Evolutionary conservation across 53 echinoderm and acorn worm genomes (phyloP), one percentile per base, ranked within the genome.

Genomic region (Hippasteria phrygiana): DNA sequence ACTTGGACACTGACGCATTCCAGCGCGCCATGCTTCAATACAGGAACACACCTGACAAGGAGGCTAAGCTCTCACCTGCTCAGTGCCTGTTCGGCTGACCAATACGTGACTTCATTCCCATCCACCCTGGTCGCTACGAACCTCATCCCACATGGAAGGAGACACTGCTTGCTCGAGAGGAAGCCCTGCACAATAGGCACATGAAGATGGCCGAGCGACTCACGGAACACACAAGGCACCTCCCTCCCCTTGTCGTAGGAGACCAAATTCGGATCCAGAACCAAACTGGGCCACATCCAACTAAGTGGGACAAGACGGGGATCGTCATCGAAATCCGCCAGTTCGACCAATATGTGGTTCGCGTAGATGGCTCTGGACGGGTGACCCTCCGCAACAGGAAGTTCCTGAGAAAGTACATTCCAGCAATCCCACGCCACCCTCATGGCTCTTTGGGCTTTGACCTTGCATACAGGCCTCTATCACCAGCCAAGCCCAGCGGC

Each of bases 221-320:
- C n/a, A n/a, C n/a, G n/a, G n/a, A n/a, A n/a, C n/a, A n/a, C n/a
- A n/a, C n/a, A n/a, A n/a, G n/a, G n/a, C 62, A 34, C 18, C 77
- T 83, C 33, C 90, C 84, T 4, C 83, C 84, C 26, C 38, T 83
- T 13, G 43, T 26, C 54, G 86, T 91, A 40, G 38, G 78, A 10
- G n/a, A n/a, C n/a, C n/a, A n/a, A n/a, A n/a, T n/a, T n/a, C n/a
- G n/a, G n/a, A 77, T 77, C 13, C 78, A 88, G 78, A 88, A 88
- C 32, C 88, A 88, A 62, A 88, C 65, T 26, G 88, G 88, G 1
- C 66, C 29, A 0, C 62, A 88, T 43, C 88, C 88, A 11, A 65
- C 32, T n/a, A 90, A 90, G 53, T 90, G 82, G 89, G 89, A 79
- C 80, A 89, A 79, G 65, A 88, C 88, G n/a, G n/a, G n/a, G n/a